Conservation (phyloP, 2,888 invertebrate species). For the Micropterix aruncella region DNA sequence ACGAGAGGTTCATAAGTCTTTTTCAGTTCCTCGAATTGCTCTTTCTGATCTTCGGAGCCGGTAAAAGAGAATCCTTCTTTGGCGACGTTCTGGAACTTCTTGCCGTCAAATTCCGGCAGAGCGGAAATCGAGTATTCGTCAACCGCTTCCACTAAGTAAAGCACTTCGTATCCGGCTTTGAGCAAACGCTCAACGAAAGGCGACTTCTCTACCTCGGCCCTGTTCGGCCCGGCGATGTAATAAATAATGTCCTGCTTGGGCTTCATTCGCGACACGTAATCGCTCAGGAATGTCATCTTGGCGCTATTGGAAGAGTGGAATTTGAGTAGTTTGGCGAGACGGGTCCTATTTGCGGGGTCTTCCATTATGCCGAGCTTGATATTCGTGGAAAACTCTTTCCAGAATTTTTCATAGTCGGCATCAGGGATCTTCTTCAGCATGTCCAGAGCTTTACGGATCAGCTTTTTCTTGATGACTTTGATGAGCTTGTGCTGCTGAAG, state of each 20-base stretch:
- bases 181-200: slow-evolving; percentile 93
- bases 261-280: slow-evolving; percentile 93
- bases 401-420: slow-evolving; percentile 84
- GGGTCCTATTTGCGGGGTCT: slow-evolving; percentile 91
- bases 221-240: slow-evolving; percentile 86
- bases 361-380: slow-evolving; percentile 95
- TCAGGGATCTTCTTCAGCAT: slow-evolving; percentile 95
- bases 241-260: slow-evolving; percentile 88
- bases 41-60: slow-evolving; percentile 56
- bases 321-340: slow-evolving; percentile 85
- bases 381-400: slow-evolving; percentile 99
- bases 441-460: slow-evolving; percentile 92
- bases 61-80: slow-evolving; percentile 91
- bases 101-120: slow-evolving; percentile 94
- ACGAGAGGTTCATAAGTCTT: slow-evolving; percentile 77
- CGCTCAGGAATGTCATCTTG: slow-evolving; percentile 58
- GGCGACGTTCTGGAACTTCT: slow-evolving; percentile 99
- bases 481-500: slow-evolving; percentile 97
- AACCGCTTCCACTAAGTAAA: slow-evolving; percentile 90
- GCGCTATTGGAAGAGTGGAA: slow-evolving; percentile 69
- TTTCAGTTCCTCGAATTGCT: slow-evolving; percentile 62
- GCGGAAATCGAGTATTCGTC: slow-evolving; percentile 97
- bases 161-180: slow-evolving; percentile 88
- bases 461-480: slow-evolving; percentile 98
- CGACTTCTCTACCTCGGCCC: slow-evolving; percentile 71